Evolutionary conservation across 64 coral and sea anemone genomes (phyloP).

Genomic region (Montipora cactus): DNA sequence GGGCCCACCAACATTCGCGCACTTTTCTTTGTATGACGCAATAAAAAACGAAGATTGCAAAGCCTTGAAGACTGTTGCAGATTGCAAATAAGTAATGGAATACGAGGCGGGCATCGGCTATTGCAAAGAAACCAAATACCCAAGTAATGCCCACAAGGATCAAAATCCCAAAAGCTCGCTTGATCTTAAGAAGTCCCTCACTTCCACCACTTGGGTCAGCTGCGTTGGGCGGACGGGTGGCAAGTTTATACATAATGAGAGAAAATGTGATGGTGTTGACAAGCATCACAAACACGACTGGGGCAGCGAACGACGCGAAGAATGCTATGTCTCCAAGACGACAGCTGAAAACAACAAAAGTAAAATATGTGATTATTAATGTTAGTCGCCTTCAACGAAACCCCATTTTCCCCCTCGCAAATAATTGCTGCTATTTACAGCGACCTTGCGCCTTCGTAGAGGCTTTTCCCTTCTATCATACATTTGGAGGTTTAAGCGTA

Average conservation of each 20-base stretch:
- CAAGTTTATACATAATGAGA: conserved; percentile 98
- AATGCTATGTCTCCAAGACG: conserved; percentile 89
- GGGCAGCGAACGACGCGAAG: conserved; percentile 84
- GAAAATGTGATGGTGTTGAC: conserved; percentile 84
- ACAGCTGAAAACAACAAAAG: conserved; percentile 66
- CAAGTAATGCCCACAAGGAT: conserved; percentile 95
- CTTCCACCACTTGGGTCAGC: conserved; percentile 77
- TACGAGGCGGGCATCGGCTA: conserved; percentile 78
- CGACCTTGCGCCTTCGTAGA: no score
- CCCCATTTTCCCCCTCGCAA: no score
- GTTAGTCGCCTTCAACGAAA: no score
- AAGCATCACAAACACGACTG: conserved; percentile 80
- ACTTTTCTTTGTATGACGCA: conserved; percentile 97
- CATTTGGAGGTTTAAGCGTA: no score
- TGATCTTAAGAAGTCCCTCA: conserved; percentile 79
- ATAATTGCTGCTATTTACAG: no score
- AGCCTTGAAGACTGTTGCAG: conserved; percentile 95
- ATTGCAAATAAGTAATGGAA: conserved; percentile 92
- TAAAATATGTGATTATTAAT: not conserved
- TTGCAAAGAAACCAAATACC: conserved; percentile 93
- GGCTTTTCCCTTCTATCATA: no score
- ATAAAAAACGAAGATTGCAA: conserved; percentile 97
- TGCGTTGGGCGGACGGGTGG: conserved; percentile 80
- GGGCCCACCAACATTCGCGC: conserved; percentile 88
- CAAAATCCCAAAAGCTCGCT: conserved; percentile 92